Percentiles rank a stretch among this genome's conserved stretches.
Conservation (phyloP, 2,888 invertebrate species). For the Malthinus flaveolus region DNA sequence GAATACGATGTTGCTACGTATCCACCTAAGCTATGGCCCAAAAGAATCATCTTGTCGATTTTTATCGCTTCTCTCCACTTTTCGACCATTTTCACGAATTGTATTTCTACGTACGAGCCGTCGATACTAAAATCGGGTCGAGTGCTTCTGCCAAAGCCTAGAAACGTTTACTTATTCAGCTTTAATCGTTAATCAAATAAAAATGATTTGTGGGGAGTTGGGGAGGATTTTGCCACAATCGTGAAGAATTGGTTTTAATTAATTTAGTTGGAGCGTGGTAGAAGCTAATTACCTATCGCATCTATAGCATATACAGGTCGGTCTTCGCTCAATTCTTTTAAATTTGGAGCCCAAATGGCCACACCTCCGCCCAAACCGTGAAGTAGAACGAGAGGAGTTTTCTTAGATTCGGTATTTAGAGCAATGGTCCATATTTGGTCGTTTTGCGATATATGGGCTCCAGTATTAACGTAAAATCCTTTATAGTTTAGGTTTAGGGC, state of each 20-base stretch:
- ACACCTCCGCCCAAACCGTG: constrained; percentile 94
- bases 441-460: constrained; percentile 59
- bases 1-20: constrained; percentile 87
- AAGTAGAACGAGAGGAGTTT: constrained; percentile 82
- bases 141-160: constrained; percentile 92
- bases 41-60: constrained; percentile 79
- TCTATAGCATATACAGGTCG: constrained; percentile 59
- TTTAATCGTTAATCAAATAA: neutral
- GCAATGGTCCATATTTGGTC: constrained; percentile 68
- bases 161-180: constrained; percentile 83
- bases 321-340: constrained; percentile 75
- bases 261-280: too few relatives aligned
- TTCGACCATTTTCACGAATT: constrained; percentile 90
- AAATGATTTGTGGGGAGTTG: too few relatives aligned
- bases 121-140: constrained; percentile 81
- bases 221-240: too few relatives aligned
- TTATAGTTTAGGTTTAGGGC: constrained; percentile 22
- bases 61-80: constrained; percentile 90
- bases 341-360: constrained; percentile 89
- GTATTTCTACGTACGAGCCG: constrained; percentile 77
- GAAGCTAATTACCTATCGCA: neutral
- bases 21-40: constrained; percentile 94
- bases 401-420: constrained; percentile 61
- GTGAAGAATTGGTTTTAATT: too few relatives aligned
- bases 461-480: constrained; percentile 57